These are phyloP conservation scores for Hippoglossus stenolepis DNA, from an alignment of 2,113 vertebrate genomes.

Conservation along the genomic window DNA sequence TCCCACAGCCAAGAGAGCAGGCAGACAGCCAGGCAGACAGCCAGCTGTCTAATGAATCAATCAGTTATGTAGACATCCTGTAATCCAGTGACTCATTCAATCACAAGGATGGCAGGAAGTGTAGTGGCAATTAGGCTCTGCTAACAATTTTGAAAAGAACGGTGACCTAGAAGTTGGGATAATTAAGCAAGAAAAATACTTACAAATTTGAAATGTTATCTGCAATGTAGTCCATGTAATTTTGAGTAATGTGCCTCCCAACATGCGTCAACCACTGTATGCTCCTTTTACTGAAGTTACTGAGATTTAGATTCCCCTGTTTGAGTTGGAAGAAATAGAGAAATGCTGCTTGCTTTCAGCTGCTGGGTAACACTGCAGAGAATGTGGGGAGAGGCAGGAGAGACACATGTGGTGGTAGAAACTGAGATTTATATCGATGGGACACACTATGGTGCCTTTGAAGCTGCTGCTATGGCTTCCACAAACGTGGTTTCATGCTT, in stretches of 20 bases:
- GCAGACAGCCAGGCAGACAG: slow-evolving; percentile 14
- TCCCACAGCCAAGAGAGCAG: slow-evolving; percentile 21
- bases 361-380: slow-evolving; percentile 13
- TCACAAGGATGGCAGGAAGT: slow-evolving; percentile 1
- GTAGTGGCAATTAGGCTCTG: not conserved
- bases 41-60: slow-evolving; percentile 23
- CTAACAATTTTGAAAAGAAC: not conserved
- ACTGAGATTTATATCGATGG: slow-evolving; percentile 24
- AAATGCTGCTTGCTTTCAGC: slow-evolving; percentile 27
- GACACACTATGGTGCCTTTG: slow-evolving; percentile 49
- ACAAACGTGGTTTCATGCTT: slow-evolving; percentile 34
- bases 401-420: not conserved
- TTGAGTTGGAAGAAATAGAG: not conserved
- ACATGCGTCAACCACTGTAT: no score
- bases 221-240: not conserved
- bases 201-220: no score
- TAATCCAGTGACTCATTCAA: slow-evolving; percentile 15
- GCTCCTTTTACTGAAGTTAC: not conserved
- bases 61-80: slow-evolving; percentile 20
- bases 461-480: slow-evolving; percentile 25
- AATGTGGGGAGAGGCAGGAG: slow-evolving; percentile 14
- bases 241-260: not conserved
- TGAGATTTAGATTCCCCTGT: slow-evolving; percentile 1
- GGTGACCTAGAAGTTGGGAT: not conserved
- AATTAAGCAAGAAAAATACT: not conserved